These are phyloP conservation scores for Poeciliopsis presidionis DNA, from an alignment of 2,797 vertebrate species.

Conservation along the genomic window DNA sequence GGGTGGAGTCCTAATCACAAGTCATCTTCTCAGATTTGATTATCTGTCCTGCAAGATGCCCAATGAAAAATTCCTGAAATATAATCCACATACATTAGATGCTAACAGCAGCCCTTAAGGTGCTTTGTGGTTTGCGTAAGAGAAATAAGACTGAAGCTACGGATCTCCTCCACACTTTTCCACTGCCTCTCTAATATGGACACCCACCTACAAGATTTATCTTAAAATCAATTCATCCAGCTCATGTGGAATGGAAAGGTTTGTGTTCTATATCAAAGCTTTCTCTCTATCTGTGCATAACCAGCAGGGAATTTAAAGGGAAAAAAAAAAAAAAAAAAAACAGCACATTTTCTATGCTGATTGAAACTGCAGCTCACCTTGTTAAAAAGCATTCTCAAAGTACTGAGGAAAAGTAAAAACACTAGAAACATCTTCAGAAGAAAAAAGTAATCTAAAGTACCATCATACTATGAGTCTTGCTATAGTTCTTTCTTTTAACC, in stretches of 20 bases:
- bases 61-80: conserved; percentile 29
- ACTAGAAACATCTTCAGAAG: not conserved
- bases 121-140: conserved; percentile 13
- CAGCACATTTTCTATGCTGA: not conserved
- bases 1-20: not conserved
- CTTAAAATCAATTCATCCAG: conserved; percentile 38
- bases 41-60: conserved; percentile 20
- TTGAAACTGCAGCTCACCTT: not conserved
- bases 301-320: not conserved
- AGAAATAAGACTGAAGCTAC: conserved; percentile 1
- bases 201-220: conserved; percentile 26
- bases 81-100: conserved; percentile 33
- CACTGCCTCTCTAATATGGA: conserved; percentile 23
- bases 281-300: not conserved
- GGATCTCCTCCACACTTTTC: conserved; percentile 18
- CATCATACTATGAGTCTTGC: not conserved
- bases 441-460: not conserved
- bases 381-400: not conserved
- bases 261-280: not conserved
- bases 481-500: not conserved
- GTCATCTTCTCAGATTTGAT: conserved; percentile 19
- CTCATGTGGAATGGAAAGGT: conserved; percentile 9
- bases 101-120: conserved; percentile 23
- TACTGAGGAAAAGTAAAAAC: not conserved
- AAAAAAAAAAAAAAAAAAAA: not conserved